Evolutionary conservation across 2,797 vertebrate genomes (phyloP), one percentile per base, ranked within the genome.

Genomic region (Thripadectes ignobilis): DNA sequence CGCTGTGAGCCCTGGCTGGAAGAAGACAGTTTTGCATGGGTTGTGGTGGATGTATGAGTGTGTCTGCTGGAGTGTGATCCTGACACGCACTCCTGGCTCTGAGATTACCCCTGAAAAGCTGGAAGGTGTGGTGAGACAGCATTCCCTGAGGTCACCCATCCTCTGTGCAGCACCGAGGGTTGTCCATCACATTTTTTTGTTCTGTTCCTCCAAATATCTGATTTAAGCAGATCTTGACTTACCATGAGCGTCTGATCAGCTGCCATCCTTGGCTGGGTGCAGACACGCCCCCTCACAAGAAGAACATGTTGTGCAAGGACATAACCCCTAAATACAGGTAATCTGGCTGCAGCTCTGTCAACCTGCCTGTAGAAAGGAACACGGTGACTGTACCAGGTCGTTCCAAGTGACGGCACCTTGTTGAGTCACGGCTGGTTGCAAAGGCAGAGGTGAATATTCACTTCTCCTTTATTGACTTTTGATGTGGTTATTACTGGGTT

Each of bases 91-190:
- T 75, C 63, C 59, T 85, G 86, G n/a, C 86, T 72, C 51, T 1
- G 2, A 29, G 32, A 11, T 54, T 21, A 7, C 9, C 34, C 4
- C 10, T 65, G 34, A 13, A 36, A 45, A 27, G 17, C 52, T 65
- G 66, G 48, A 63, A 52, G 1, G 2, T 61, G 27, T 18, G 62
- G 8, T 18, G 73, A 65, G 61, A 20, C 61, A 68, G 32, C 20
- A 8, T 34, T 49, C 4, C 23, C 52, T 45, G 54, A 67, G 43
- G 10, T 48, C 59, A 34, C 51, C 20, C 27, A 6, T 52, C 46
- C 2, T 1, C 48, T 2, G 5, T 45, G 24, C 39, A 29, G 36
- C 32, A 14, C 45, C 0, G 0, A 51, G 67, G 45, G 39, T 14
- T 49, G 29, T n/a, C 48, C 11, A 3, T 72, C 29, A 14, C 43